These are phyloP conservation scores for Phorcus lineatus DNA, from an alignment of 2,888 invertebrate species.

Conservation along the genomic window DNA sequence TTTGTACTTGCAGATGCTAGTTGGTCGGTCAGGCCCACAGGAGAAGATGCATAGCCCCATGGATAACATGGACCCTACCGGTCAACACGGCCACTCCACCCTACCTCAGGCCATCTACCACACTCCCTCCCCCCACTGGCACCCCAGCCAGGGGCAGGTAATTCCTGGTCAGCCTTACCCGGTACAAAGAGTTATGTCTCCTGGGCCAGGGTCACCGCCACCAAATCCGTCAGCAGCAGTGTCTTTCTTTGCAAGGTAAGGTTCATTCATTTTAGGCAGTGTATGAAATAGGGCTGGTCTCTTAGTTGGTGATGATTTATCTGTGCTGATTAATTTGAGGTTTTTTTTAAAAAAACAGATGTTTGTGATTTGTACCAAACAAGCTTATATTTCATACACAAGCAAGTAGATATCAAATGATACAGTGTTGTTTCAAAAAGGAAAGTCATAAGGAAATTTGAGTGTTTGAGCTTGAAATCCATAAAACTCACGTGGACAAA, in stretches of 20 bases:
- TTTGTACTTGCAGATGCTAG: constrained; percentile 16
- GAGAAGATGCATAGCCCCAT: background rate
- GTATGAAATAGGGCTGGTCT: no score
- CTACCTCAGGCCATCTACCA: constrained; percentile 25
- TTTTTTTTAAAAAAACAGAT: no score
- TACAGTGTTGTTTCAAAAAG: no score
- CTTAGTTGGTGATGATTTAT: no score
- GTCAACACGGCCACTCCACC: constrained; percentile 17
- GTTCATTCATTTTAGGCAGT: no score
- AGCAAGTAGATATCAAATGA: no score
- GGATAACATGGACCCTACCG: constrained; percentile 1
- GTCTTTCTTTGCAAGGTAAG: constrained; percentile 65
- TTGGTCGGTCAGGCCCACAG: background rate
- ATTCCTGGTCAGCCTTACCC: constrained; percentile 28
- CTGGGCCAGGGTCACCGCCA: constrained; percentile 51
- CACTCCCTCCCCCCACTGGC: constrained; percentile 26
- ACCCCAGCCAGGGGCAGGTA: background rate
- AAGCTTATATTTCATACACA: no score
- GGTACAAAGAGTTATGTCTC: constrained; percentile 26
- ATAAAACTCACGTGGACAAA: no score
- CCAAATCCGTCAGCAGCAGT: constrained; percentile 61
- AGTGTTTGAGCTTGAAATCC: no score
- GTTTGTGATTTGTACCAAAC: no score
- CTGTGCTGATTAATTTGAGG: no score
- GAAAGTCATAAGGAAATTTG: no score